These are phyloP conservation scores for Lapara coniferarum DNA, from an alignment of 2,888 invertebrate genomes.

Conservation along the genomic window DNA sequence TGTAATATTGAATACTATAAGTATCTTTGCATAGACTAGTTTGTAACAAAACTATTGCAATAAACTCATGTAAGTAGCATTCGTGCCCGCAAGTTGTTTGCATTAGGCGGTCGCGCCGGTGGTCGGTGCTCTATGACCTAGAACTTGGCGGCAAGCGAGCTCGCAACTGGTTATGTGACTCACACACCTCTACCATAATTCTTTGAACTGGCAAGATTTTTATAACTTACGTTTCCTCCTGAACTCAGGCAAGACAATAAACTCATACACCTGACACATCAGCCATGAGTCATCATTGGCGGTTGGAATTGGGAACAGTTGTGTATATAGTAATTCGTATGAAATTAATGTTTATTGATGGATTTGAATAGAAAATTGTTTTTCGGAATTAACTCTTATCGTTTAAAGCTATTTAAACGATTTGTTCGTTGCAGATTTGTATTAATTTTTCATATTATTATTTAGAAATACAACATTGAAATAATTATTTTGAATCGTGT, in stretches of 20 bases:
- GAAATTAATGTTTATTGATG: slow-evolving; percentile 13
- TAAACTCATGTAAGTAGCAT: no score
- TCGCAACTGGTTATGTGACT: slow-evolving; percentile 51
- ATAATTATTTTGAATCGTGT: no score
- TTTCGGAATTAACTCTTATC: not conserved
- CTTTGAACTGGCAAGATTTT: slow-evolving; percentile 66
- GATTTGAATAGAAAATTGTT: slow-evolving; percentile 4
- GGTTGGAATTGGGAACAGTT: slow-evolving; percentile 20
- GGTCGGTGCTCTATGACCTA: slow-evolving; percentile 72
- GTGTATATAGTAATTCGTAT: slow-evolving; percentile 16
- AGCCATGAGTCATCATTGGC: slow-evolving; percentile 8
- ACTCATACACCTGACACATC: slow-evolving; percentile 30
- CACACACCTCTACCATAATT: slow-evolving; percentile 46
- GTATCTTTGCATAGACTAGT: no score
- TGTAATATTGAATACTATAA: not conserved
- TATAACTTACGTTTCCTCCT: slow-evolving; percentile 59
- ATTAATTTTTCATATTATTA: no score
- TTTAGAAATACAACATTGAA: no score
- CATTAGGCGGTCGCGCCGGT: slow-evolving; percentile 34
- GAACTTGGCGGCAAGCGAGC: slow-evolving; percentile 66
- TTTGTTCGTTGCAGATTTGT: no score
- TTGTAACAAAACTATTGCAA: no score
- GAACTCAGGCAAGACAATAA: slow-evolving; percentile 45
- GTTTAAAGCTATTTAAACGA: not conserved
- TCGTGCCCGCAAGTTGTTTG: no score